A percentile compares a stretch with the other conserved stretches of the same genome.
phyloP scores from a whole-genome alignment of 2,888 invertebrate species.

The Protodeltote pygarga region DNA sequence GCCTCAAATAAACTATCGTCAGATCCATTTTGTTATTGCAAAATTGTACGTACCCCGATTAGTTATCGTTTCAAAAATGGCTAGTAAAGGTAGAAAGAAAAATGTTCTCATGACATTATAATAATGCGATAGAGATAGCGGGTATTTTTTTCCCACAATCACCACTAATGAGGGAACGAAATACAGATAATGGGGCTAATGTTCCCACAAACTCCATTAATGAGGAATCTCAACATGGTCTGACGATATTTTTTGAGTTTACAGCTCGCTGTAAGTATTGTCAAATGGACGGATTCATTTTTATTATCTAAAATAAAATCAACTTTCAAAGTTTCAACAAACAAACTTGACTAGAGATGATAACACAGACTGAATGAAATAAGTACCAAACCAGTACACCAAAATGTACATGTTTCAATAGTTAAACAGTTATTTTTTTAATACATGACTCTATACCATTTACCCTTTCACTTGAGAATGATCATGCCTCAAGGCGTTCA shows the following conservation, averaged over 20 bases:
- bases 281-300: constrained; percentile 32
- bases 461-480: constrained; percentile 4
- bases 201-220: no score
- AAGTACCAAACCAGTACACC: constrained; percentile 1
- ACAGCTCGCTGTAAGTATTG: constrained; percentile 2
- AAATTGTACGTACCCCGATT: background rate
- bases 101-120: no score
- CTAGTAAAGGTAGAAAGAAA: no score
- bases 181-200: no score
- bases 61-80: no score
- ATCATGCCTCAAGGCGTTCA: no score
- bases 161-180: no score
- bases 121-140: no score
- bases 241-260: constrained; percentile 3
- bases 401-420: background rate
- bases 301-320: constrained; percentile 15
- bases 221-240: no score
- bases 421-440: background rate
- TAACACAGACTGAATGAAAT: constrained; percentile 36
- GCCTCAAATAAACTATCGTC: constrained; percentile 5
- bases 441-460: background rate
- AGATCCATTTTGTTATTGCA: background rate
- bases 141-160: no score
- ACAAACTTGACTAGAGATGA: constrained; percentile 46
- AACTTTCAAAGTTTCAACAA: constrained; percentile 22